Conservation (phyloP, 2,113 vertebrate genomes). For the Oreochromis niloticus region DNA sequence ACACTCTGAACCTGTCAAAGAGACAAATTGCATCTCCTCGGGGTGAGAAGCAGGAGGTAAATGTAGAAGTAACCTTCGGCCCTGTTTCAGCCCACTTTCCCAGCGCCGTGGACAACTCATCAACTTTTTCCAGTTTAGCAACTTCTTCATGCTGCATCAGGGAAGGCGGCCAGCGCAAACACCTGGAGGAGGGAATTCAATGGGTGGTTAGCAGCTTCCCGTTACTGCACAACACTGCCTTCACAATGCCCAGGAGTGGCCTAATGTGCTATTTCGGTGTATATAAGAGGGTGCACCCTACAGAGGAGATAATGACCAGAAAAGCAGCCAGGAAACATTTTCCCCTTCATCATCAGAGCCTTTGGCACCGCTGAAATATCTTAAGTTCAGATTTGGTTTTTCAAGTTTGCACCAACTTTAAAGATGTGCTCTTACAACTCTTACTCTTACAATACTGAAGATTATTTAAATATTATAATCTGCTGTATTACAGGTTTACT, state of each 20-base stretch:
- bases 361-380: neutral
- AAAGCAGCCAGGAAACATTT: neutral
- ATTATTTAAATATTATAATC: neutral
- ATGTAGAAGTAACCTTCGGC: constrained; percentile 17
- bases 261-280: neutral
- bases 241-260: neutral
- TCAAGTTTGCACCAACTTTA: neutral
- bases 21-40: constrained; percentile 10
- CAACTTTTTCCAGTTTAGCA: neutral
- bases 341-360: neutral
- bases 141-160: neutral
- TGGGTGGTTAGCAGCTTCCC: neutral
- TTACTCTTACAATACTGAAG: neutral
- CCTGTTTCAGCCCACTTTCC: constrained; percentile 2
- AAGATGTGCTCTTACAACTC: neutral
- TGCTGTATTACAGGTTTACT: neutral
- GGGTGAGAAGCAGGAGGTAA: constrained; percentile 10
- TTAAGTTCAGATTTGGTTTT: neutral
- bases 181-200: neutral
- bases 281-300: neutral
- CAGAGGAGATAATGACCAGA: neutral
- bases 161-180: neutral
- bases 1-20: constrained; percentile 5
- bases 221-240: neutral
- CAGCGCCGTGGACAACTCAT: neutral